phyloP scores from a whole-genome alignment of 2,888 invertebrate species.

The Drosophila tanythrix region DNA sequence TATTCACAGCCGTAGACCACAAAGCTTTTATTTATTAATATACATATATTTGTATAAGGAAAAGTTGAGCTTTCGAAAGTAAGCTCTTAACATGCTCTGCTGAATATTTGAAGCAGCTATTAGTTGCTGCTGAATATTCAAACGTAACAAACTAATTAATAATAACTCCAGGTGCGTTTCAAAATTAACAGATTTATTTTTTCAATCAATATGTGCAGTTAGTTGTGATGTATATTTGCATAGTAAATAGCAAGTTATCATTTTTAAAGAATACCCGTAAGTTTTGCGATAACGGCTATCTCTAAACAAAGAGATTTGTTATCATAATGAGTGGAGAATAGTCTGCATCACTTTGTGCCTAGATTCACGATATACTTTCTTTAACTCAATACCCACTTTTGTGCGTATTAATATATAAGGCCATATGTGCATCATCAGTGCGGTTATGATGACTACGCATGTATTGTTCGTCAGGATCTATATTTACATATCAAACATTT shows the following conservation, averaged over 20 bases:
- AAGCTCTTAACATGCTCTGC: not conserved
- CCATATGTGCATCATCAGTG: not conserved
- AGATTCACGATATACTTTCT: not conserved
- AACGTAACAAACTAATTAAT: not conserved
- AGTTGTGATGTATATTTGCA: not conserved
- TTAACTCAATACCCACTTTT: not conserved
- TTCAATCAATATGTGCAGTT: not conserved
- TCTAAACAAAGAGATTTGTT: no score
- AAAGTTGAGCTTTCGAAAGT: not conserved
- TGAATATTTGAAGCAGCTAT: not conserved
- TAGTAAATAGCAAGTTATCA: not conserved
- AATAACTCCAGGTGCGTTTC: no score
- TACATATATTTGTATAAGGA: not conserved
- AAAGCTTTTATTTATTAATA: conserved; percentile 7
- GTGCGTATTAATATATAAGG: not conserved
- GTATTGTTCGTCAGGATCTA: not conserved
- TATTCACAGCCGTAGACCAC: not conserved
- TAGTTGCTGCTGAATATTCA: not conserved
- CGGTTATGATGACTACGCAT: not conserved
- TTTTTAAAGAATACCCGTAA: no score
- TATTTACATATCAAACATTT: not conserved
- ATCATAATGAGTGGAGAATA: not conserved
- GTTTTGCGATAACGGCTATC: no score
- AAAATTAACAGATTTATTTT: not conserved
- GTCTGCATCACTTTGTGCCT: not conserved